Conservation (phyloP, 64 coral and sea anemone genomes). For the Stichodactyla mertensii region DNA sequence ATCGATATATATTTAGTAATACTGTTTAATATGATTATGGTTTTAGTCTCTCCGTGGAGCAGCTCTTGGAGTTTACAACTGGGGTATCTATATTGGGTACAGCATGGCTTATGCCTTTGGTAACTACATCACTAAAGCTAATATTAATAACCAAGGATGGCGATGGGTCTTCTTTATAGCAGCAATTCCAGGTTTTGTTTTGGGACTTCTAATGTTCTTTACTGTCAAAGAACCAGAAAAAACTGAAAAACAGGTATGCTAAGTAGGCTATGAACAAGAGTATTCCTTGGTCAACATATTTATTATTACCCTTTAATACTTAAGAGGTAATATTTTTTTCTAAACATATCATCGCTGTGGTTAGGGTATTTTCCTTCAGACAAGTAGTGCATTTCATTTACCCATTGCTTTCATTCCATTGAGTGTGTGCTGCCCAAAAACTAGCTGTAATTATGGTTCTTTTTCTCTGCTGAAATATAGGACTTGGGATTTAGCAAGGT, state of each 20-base stretch:
- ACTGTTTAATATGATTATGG: neutral
- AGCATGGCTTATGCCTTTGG: constrained; percentile 94
- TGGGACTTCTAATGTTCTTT: constrained; percentile 74
- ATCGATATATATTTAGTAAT: neutral
- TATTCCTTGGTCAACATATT: too few relatives aligned
- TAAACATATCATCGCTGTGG: too few relatives aligned
- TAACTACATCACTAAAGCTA: constrained; percentile 86
- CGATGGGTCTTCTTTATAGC: constrained; percentile 99
- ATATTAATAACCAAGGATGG: constrained; percentile 90
- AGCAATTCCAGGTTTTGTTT: constrained; percentile 79
- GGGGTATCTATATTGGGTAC: constrained; percentile 98
- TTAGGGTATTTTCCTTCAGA: too few relatives aligned
- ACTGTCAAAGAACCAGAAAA: constrained; percentile 88
- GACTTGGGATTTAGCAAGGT: constrained; percentile 6
- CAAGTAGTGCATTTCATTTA: too few relatives aligned
- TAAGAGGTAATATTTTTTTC: too few relatives aligned
- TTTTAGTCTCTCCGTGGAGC: constrained; percentile 74
- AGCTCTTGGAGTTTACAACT: constrained; percentile 92
- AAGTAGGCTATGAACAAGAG: too few relatives aligned
- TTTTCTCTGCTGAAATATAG: neutral
- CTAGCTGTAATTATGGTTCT: neutral
- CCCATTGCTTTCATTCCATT: too few relatives aligned
- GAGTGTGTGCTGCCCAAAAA: neutral
- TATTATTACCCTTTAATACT: too few relatives aligned
- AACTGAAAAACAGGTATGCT: constrained; percentile 46